Evolutionary conservation across 2,888 invertebrate species (phyloP).

Genomic region (Panzeria rudis): DNA sequence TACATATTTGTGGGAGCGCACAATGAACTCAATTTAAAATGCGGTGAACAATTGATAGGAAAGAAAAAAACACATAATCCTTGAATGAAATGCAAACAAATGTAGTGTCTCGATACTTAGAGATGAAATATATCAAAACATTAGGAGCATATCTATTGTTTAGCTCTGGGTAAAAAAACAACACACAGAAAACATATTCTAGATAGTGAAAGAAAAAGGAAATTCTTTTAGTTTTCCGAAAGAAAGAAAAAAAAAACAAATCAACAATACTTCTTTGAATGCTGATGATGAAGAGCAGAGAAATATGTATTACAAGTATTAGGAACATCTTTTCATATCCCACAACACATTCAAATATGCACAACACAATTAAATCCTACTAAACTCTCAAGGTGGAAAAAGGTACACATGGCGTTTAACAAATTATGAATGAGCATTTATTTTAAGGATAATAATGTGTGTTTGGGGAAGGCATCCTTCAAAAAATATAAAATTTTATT

Average conservation of each 20-base stretch:
- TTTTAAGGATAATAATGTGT: constrained; percentile 18
- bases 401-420: constrained; percentile 47
- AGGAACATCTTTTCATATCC: constrained; percentile 10
- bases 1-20: constrained; percentile 7
- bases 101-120: constrained; percentile 5
- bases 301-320: constrained; percentile 20
- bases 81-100: constrained; percentile 57
- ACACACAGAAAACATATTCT: constrained; percentile 21
- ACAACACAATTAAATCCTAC: constrained; percentile 40
- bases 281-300: not conserved
- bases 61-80: constrained; percentile 53
- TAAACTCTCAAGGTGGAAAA: constrained; percentile 31
- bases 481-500: not conserved
- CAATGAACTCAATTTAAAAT: constrained; percentile 48
- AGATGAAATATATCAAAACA: constrained; percentile 13
- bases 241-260: not conserved
- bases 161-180: not conserved
- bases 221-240: constrained; percentile 18
- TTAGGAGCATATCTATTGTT: constrained; percentile 5
- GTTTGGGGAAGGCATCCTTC: constrained; percentile 35
- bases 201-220: not conserved
- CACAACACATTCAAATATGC: constrained; percentile 38
- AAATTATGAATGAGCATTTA: constrained; percentile 41
- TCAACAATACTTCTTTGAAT: not conserved
- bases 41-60: constrained; percentile 48